Conservation (phyloP, 1,140 invertebrate species). For the Holotrichia oblita region DNA sequence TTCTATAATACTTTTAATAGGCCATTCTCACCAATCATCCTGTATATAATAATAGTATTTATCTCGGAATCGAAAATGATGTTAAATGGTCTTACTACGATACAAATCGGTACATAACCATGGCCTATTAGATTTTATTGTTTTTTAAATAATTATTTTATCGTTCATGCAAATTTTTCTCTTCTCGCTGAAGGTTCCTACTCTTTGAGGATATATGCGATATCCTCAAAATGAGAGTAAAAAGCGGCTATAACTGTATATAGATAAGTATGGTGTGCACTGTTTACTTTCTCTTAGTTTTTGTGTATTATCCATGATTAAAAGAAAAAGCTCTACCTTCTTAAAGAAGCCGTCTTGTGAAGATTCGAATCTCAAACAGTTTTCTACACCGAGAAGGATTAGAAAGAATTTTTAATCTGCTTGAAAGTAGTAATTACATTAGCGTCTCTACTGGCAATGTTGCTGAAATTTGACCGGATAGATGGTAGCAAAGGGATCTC, state of each 20-base stretch:
- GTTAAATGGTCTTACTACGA: too few species aligned
- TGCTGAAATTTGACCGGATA: background rate
- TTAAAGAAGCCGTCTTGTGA: background rate
- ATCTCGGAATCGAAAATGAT: too few species aligned
- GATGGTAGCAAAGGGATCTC: constrained; percentile 2
- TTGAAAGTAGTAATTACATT: constrained; percentile 36
- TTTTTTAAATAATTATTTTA: too few species aligned
- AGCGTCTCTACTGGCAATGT: constrained; percentile 6
- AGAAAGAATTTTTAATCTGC: constrained; percentile 27
- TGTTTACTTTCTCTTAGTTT: background rate
- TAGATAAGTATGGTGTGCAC: background rate
- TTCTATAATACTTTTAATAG: too few species aligned
- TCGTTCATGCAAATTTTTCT: too few species aligned
- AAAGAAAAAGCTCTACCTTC: background rate
- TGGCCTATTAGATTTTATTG: too few species aligned
- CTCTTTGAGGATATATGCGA: too few species aligned
- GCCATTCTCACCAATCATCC: too few species aligned
- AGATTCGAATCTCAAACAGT: background rate
- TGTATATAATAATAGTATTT: too few species aligned
- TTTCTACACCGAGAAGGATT: background rate
- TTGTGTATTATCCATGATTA: constrained; percentile 1
- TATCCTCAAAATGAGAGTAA: too few species aligned
- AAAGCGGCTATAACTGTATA: background rate
- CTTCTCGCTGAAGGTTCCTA: too few species aligned
- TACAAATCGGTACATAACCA: too few species aligned